phyloP scores from a whole-genome alignment of 2,797 vertebrate species.

The Sebastes nivosus region DNA sequence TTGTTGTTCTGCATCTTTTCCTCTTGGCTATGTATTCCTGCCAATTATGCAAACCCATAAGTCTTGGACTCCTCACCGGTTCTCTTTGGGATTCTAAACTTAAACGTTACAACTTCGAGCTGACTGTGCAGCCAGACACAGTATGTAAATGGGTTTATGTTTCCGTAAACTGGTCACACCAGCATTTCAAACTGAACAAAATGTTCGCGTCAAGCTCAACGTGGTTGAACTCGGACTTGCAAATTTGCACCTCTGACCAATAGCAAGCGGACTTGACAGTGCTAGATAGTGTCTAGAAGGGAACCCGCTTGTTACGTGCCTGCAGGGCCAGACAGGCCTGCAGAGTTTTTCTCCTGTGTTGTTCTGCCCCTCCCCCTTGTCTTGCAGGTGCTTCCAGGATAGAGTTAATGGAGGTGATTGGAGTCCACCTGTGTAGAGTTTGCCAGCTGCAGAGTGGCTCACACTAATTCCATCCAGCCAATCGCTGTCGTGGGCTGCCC shows the following conservation, averaged over 20 bases:
- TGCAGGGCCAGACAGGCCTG: too few relatives aligned
- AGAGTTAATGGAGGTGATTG: too few relatives aligned
- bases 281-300: too few relatives aligned
- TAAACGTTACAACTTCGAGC: slow-evolving; percentile 26
- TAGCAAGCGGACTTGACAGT: not conserved
- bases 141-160: not conserved
- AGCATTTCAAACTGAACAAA: not conserved
- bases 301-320: too few relatives aligned
- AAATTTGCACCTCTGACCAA: not conserved
- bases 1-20: slow-evolving; percentile 6
- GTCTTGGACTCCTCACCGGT: slow-evolving; percentile 17
- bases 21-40: slow-evolving; percentile 46
- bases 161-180: not conserved
- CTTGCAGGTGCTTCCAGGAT: too few relatives aligned
- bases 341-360: too few relatives aligned
- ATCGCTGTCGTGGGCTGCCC: too few relatives aligned
- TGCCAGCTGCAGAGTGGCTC: too few relatives aligned
- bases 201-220: not conserved
- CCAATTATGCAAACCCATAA: slow-evolving; percentile 43
- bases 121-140: not conserved
- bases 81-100: slow-evolving; percentile 52
- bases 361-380: too few relatives aligned
- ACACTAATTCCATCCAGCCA: too few relatives aligned
- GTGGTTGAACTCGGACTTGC: not conserved
- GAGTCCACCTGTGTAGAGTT: too few relatives aligned